Conservation (phyloP, 1,140 invertebrate genomes). For the Plutomurus gul region DNA sequence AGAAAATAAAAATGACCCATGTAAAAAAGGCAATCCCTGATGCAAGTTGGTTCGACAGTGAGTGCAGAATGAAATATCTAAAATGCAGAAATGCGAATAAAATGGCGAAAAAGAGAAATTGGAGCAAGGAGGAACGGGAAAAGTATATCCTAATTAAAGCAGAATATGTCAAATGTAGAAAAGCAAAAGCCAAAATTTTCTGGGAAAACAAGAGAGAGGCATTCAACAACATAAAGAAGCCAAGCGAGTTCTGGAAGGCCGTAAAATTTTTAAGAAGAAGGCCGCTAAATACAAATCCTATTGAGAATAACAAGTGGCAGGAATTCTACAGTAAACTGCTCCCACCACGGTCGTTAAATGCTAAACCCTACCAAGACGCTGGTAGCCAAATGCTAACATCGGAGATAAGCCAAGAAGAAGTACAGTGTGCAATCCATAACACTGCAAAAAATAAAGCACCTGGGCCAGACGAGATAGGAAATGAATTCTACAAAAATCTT, state of each 20-base stretch:
- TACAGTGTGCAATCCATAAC: not conserved
- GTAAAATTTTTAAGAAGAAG: not conserved
- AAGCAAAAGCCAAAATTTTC: not conserved
- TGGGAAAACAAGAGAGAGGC: not conserved
- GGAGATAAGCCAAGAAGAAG: not conserved
- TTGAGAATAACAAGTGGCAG: not conserved
- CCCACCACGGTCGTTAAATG: not conserved
- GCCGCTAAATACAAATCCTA: not conserved
- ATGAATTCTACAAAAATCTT: slow-evolving; percentile 17
- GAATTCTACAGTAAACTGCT: not conserved
- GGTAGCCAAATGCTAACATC: not conserved
- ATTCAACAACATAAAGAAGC: not conserved
- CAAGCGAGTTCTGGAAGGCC: not conserved
- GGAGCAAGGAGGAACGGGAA: not conserved
- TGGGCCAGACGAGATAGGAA: slow-evolving; percentile 43
- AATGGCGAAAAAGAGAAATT: not conserved
- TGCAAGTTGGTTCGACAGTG: not conserved
- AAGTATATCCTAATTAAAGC: not conserved
- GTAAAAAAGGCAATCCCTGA: not conserved
- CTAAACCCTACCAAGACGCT: not conserved
- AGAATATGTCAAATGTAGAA: not conserved
- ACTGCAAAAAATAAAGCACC: slow-evolving; percentile 27
- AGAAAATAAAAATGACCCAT: not conserved
- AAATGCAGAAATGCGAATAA: not conserved
- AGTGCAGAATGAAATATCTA: not conserved